Percentiles rank a stretch among this genome's conserved stretches.
Conservation (phyloP, 2,113 vertebrate species). For the Haliaeetus leucogaster region DNA sequence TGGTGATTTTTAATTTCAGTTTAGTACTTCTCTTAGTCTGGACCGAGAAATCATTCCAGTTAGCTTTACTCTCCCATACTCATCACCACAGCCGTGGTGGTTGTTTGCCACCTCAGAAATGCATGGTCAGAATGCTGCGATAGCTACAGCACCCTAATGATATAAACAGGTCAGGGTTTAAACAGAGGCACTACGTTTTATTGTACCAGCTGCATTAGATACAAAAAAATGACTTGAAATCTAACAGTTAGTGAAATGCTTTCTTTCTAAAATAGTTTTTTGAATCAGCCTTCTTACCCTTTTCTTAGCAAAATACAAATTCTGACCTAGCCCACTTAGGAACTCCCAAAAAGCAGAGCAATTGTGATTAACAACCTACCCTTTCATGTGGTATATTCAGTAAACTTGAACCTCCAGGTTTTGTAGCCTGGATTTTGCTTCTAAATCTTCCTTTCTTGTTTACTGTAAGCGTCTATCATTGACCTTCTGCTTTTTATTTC, state of each 20-base stretch:
- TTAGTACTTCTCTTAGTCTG: background rate
- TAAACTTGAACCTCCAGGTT: background rate
- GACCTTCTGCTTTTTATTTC: conserved; percentile 66
- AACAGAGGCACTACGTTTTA: rapidly evolving
- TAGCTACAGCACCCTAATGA: background rate
- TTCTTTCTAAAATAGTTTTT: background rate
- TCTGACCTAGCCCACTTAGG: background rate
- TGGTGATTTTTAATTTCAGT: background rate
- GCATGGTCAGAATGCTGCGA: background rate
- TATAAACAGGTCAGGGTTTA: background rate
- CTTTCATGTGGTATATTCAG: background rate
- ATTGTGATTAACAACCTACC: background rate
- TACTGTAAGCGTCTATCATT: conserved; percentile 26
- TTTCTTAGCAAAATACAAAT: background rate
- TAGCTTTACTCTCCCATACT: background rate
- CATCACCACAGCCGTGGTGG: background rate
- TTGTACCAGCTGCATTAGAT: background rate
- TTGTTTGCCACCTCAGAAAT: background rate
- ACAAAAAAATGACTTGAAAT: background rate
- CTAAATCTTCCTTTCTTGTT: conserved; percentile 25
- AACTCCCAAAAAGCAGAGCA: background rate
- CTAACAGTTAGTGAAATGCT: background rate
- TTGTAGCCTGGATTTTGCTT: background rate
- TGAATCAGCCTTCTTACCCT: background rate
- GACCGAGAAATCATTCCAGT: background rate